Percentiles rank a stretch among this genome's conserved stretches.
These are phyloP conservation scores for Phasianus colchicus DNA, from an alignment of 2,113 vertebrate genomes.

Conservation along the genomic window DNA sequence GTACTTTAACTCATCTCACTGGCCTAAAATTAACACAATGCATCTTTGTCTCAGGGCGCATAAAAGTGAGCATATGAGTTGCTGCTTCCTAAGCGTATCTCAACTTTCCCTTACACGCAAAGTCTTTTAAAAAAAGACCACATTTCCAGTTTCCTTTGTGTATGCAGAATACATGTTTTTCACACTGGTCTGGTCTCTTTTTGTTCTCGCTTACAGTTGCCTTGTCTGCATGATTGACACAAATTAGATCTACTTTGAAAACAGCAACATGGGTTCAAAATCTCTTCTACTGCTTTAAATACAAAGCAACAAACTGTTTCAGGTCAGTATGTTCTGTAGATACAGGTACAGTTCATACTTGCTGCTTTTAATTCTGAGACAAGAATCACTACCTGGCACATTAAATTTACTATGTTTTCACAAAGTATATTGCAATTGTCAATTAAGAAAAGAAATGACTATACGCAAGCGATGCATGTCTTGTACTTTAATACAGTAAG, in stretches of 20 bases:
- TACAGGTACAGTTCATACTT: not conserved
- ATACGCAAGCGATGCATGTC: conserved; percentile 42
- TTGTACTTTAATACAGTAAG: conserved; percentile 72
- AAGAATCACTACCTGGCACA: not conserved
- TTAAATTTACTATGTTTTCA: conserved; percentile 12
- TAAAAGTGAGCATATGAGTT: not conserved
- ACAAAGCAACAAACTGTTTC: not conserved
- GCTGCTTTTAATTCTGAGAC: not conserved
- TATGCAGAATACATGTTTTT: not conserved
- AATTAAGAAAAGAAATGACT: conserved; percentile 30
- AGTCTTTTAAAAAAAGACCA: not conserved
- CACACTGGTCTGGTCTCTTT: not conserved
- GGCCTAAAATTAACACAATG: conserved; percentile 44
- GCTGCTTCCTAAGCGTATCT: not conserved
- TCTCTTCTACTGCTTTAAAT: not conserved
- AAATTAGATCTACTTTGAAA: not conserved
- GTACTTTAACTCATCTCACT: conserved; percentile 26
- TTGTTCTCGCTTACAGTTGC: not conserved
- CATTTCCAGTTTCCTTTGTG: not conserved
- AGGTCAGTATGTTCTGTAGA: not conserved
- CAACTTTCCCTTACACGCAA: not conserved
- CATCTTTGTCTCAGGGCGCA: conserved; percentile 10
- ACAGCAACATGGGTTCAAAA: not conserved
- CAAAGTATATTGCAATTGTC: not conserved
- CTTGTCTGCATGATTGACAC: not conserved